Conservation (phyloP, 2,113 vertebrate genomes). For the Mustela lutreola region DNA sequence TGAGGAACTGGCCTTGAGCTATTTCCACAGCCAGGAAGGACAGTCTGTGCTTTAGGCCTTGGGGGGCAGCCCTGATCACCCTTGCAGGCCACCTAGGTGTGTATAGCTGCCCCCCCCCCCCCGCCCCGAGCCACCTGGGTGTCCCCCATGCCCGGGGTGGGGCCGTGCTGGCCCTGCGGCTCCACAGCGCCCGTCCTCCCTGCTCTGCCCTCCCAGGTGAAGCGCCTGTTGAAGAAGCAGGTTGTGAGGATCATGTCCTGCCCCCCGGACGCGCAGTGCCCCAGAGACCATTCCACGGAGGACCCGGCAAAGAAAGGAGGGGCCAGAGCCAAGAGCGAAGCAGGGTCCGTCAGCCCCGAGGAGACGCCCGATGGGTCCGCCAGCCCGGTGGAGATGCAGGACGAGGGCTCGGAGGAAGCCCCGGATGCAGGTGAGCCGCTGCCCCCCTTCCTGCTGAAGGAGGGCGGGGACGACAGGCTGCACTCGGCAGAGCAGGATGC, state of each 20-base stretch:
- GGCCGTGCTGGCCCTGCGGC: not conserved
- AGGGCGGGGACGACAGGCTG: conserved; percentile 84
- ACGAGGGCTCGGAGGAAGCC: conserved; percentile 80
- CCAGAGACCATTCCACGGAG: conserved; percentile 80
- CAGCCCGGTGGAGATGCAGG: conserved; percentile 83
- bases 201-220: conserved; percentile 86
- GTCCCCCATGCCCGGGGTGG: not conserved
- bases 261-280: conserved; percentile 88
- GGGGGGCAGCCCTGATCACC: conserved; percentile 34
- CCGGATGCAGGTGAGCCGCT: conserved; percentile 72
- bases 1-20: conserved; percentile 61
- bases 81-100: conserved; percentile 57
- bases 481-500: conserved; percentile 94
- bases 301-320: conserved; percentile 84
- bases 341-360: conserved; percentile 70
- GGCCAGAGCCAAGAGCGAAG: conserved; percentile 76
- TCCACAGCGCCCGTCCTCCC: not conserved
- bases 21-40: conserved; percentile 58
- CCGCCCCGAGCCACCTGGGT: not conserved
- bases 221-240: conserved; percentile 95
- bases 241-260: conserved; percentile 93
- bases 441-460: conserved; percentile 87
- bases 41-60: conserved; percentile 42
- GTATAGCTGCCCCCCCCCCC: not conserved
- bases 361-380: conserved; percentile 42